These are phyloP conservation scores for Helobdella robusta DNA, from an alignment of 2,888 invertebrate species.

Conservation along the genomic window DNA sequence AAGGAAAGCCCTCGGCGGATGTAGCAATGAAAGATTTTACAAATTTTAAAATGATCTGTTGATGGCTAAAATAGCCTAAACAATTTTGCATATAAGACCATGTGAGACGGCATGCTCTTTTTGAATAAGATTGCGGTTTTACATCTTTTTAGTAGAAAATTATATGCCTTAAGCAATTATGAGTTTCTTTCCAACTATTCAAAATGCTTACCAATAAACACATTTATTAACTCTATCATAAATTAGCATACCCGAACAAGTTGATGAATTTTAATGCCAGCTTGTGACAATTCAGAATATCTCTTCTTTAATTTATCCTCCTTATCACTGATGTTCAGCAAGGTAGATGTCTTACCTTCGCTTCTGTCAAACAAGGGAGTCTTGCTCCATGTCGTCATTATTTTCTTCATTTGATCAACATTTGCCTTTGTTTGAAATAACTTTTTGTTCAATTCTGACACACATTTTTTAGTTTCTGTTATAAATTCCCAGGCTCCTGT, in stretches of 20 bases:
- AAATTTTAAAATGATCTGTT: too few relatives aligned
- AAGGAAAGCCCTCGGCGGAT: too few relatives aligned
- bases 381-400: conserved; percentile 73
- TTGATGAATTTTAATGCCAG: conserved; percentile 63
- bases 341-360: conserved; percentile 72
- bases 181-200: too few relatives aligned
- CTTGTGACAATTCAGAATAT: conserved; percentile 65
- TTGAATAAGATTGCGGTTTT: too few relatives aligned
- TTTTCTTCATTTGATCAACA: conserved; percentile 65
- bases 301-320: conserved; percentile 67
- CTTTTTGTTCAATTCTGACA: conserved; percentile 68
- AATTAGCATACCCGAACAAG: conserved; percentile 55
- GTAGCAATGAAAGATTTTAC: too few relatives aligned
- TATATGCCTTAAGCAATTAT: too few relatives aligned
- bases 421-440: conserved; percentile 75
- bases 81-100: too few relatives aligned
- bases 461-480: conserved; percentile 65
- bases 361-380: conserved; percentile 78
- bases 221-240: background rate
- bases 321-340: conserved; percentile 72
- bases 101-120: too few relatives aligned
- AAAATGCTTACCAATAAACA: too few relatives aligned
- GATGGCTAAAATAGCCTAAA: too few relatives aligned
- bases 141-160: too few relatives aligned
- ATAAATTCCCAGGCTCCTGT: conserved; percentile 72